Conservation (phyloP, 2,888 invertebrate species). For the Linyphia triangularis region DNA sequence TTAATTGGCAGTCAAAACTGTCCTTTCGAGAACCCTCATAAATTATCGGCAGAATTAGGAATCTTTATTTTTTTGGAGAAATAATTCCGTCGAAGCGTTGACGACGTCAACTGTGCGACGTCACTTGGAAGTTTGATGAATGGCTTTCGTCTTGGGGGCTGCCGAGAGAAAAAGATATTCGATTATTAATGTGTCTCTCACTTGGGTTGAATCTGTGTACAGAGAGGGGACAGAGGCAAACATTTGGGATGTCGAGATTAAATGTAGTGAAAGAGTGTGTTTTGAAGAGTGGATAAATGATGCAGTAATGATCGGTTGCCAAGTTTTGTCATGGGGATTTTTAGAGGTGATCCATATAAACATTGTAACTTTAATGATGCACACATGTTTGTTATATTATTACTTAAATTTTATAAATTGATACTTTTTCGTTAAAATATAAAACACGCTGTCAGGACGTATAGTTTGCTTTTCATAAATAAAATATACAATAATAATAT, state of each 20-base stretch:
- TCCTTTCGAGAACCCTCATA: constrained; percentile 35
- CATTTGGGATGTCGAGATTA: background rate
- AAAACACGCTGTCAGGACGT: too few species aligned
- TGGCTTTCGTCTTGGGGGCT: background rate
- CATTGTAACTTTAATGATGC: background rate
- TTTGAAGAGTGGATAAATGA: background rate
- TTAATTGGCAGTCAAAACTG: constrained; percentile 58
- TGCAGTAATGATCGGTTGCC: background rate
- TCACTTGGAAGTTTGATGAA: background rate
- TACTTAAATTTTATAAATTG: background rate
- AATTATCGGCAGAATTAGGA: constrained; percentile 44
- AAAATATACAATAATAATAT: too few species aligned
- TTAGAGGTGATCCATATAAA: background rate
- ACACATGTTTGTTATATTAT: background rate
- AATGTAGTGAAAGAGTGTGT: background rate
- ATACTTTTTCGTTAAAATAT: too few species aligned
- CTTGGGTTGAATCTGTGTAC: background rate
- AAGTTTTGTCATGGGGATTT: background rate
- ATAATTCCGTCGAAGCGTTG: background rate
- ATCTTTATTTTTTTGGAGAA: constrained; percentile 5
- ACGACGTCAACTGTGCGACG: background rate
- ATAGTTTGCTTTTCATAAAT: too few species aligned
- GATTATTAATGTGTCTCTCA: constrained; percentile 1
- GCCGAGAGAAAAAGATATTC: background rate
- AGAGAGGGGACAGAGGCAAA: background rate